These are phyloP conservation scores for Eilema griseolum DNA, from an alignment of 2,888 invertebrate species.

Conservation along the genomic window DNA sequence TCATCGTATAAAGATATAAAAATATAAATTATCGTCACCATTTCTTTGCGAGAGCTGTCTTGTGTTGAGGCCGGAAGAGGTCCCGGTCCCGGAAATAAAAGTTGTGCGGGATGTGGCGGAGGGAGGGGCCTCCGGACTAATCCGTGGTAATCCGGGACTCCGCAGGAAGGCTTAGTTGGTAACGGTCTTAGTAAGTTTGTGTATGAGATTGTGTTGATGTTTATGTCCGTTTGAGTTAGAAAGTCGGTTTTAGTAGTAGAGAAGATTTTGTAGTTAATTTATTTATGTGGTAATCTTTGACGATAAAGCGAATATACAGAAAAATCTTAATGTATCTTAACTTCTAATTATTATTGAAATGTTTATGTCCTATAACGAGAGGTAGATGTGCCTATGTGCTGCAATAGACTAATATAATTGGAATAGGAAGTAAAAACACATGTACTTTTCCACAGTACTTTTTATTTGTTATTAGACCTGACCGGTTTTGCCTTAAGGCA, in stretches of 20 bases:
- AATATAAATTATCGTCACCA: conserved; percentile 16
- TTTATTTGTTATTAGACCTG: too few species aligned
- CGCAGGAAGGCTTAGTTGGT: conserved; percentile 25
- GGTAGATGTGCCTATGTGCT: too few species aligned
- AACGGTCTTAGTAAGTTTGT: conserved; percentile 33
- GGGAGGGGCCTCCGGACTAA: conserved; percentile 25
- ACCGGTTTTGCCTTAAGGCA: too few species aligned
- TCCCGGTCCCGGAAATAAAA: conserved; percentile 43
- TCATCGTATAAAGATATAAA: not conserved
- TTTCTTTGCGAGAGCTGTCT: conserved; percentile 21
- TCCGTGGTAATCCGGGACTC: conserved; percentile 35
- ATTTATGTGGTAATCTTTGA: not conserved
- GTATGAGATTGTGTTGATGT: conserved; percentile 11
- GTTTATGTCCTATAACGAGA: too few species aligned
- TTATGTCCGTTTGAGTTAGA: conserved; percentile 13
- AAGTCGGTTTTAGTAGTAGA: not conserved
- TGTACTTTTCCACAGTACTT: too few species aligned
- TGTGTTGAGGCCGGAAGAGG: conserved; percentile 27
- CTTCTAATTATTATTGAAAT: too few species aligned
- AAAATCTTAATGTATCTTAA: too few species aligned
- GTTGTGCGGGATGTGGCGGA: conserved; percentile 27
- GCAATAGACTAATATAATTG: too few species aligned
- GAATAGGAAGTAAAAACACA: too few species aligned
- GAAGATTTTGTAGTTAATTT: not conserved
- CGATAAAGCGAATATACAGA: too few species aligned